Conservation (phyloP, 2,888 invertebrate species). For the Horisme vitalbata region DNA sequence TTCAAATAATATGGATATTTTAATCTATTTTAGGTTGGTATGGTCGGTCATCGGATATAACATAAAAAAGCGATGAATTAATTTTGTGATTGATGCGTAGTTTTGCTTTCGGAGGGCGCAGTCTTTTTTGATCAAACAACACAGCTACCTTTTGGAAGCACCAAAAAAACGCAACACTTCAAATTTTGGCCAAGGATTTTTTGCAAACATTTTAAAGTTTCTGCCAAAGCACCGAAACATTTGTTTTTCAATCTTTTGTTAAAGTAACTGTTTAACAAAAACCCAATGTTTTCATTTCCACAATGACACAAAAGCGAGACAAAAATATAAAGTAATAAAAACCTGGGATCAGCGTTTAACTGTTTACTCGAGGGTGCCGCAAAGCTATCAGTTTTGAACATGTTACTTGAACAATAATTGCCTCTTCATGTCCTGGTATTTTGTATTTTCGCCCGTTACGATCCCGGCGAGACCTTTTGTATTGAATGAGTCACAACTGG, state of each 20-base stretch:
- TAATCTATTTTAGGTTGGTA: slow-evolving; percentile 4
- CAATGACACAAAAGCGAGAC: slow-evolving; percentile 36
- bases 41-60: background rate
- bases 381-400: slow-evolving; percentile 33
- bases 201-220: slow-evolving; percentile 2
- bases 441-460: slow-evolving; percentile 49
- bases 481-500: slow-evolving; percentile 66
- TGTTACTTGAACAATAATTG: slow-evolving; percentile 42
- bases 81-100: background rate
- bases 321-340: slow-evolving; percentile 44
- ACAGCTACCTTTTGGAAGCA: background rate
- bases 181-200: slow-evolving; percentile 3
- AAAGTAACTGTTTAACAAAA: slow-evolving; percentile 28
- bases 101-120: background rate
- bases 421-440: slow-evolving; percentile 40
- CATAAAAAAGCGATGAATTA: background rate
- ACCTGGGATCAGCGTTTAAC: slow-evolving; percentile 35
- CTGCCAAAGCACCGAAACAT: slow-evolving; percentile 22
- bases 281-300: slow-evolving; percentile 25
- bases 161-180: background rate
- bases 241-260: slow-evolving; percentile 26
- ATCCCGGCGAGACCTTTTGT: slow-evolving; percentile 46
- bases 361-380: slow-evolving; percentile 40
- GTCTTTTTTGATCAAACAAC: background rate
- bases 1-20: slow-evolving; percentile 23